phyloP scores from a whole-genome alignment of 2,888 invertebrate genomes.

The Parasteatoda lunata region DNA sequence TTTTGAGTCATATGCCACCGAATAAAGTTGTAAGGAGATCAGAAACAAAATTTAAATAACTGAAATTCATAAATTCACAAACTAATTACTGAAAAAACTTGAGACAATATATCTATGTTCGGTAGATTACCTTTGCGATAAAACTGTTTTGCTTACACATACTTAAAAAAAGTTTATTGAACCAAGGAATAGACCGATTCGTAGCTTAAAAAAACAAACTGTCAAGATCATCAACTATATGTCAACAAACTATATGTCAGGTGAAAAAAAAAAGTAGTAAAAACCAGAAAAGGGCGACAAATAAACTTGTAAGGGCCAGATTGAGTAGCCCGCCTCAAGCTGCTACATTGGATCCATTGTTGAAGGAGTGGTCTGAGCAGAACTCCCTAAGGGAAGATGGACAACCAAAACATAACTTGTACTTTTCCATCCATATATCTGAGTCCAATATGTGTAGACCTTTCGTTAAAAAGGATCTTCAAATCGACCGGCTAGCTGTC shows the following conservation, averaged over 20 bases:
- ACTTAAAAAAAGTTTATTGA: too few relatives aligned
- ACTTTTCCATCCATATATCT: constrained; percentile 23
- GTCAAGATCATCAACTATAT: constrained; percentile 28
- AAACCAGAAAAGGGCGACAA: constrained; percentile 23
- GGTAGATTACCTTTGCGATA: too few relatives aligned
- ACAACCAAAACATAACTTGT: constrained; percentile 12
- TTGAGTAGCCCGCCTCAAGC: constrained; percentile 42
- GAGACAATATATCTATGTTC: too few relatives aligned
- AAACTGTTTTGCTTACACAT: too few relatives aligned
- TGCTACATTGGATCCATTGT: constrained; percentile 10
- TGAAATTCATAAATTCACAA: too few relatives aligned
- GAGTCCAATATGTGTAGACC: constrained; percentile 14
- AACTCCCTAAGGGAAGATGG: not conserved
- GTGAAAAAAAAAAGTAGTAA: not conserved
- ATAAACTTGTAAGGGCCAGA: constrained; percentile 37
- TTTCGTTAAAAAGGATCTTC: not conserved
- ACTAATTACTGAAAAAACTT: too few relatives aligned
- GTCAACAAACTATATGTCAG: constrained; percentile 53
- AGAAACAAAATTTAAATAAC: too few relatives aligned
- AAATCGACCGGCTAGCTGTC: constrained; percentile 46
- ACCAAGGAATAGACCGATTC: too few relatives aligned
- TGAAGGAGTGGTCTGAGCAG: constrained; percentile 4
- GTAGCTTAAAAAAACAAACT: not conserved
- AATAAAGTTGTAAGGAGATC: too few relatives aligned
- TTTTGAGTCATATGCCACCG: too few relatives aligned